Evolutionary conservation across 2,113 vertebrate genomes (phyloP), one percentile per base, ranked within the genome.

Genomic region (Plotosus lineatus): DNA sequence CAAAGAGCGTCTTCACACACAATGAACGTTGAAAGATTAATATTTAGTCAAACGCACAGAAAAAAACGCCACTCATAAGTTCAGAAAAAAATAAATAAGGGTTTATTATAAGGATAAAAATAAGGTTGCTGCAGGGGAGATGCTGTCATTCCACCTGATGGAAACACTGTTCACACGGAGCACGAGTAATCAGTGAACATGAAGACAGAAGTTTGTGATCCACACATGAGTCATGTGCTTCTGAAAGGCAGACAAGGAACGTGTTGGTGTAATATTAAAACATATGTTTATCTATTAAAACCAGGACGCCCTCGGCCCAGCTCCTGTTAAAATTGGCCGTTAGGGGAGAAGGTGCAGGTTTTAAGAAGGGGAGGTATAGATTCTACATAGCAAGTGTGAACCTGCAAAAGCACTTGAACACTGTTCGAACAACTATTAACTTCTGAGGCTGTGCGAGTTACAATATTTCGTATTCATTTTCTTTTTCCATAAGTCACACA

Each of bases 131-230:
- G 53, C 53, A 80, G 81, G 84, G 77, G 84, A 71, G 60, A 28
- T 78, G 60, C 82, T 83, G 81, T 56, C 81, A 83, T 80, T 77
- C 36, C 55, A 80, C 65, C 77, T 85, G 83, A 85, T 80, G 56
- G 55, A 79, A 73, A 80, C 84, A 82, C 56, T 61, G 74, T 85
- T 82, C 72, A 79, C 76, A 48, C 74, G 26, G 46, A 71, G 60
- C 69, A 55, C 31, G 46, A 77, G 44, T 73, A 79, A 65, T 77
- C 72, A 80, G 79, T 50, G 48, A 82, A 80, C 69, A 79, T 36
- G 50, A 50, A 46, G 44, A 33, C 65, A 79, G 14, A 14, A 26
- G 17, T 66, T 75, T 36, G 15, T 78, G 38, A 82, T 51, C 55
- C 46, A 82, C 61, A 81, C 79, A 72, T 15, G n/a, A 19, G 19